Base-by-base conservation (phyloP, 30 jellyfish, hydroid and myxozoan species). In the Aurelia sp. region DNA sequence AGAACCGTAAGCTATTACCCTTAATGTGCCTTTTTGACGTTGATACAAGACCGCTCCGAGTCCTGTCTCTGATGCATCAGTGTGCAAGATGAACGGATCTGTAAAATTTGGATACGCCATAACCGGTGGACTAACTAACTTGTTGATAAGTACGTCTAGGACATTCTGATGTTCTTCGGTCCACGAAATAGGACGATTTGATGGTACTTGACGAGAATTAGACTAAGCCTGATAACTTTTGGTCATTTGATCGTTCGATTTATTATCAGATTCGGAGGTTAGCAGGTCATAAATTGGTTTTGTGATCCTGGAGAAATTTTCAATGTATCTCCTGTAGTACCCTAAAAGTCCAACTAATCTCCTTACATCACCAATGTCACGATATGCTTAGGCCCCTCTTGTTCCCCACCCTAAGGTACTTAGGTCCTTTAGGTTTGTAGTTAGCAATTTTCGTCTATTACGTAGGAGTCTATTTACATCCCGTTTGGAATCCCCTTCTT, bases 31-130 rank as follows among this genome's bases (percentile, higher is more conserved):
- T 27, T 27, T 27, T 24, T 78, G 86, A 20, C 51, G 51, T 44
- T 87, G 90, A 30, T 77, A 76, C 71, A 76, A 24, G 21, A 76
- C 82, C 10, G 88, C 86, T 10, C 96, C 91, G 11, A 87, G 86
- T 18, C 91, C 90, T 4, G 27, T 48, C 24, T 57, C 60, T 10
- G 89, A 69, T 8, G 87, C 96, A 76, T 87, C 86, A 8, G 91
- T 87, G 80, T 76, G 91, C 10, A 87, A 16, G 20, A 76, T 7
- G 55, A 38, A 87, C 21, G 86, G 88, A 11, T 44, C 59, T 10
- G 21, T 9, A 31, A 35, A 78, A 22, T 78, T 65, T 50, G 96
- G 96, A 69, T 63, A 87, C 4, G 91, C 96, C 78, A 87, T 30
- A 4, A 64, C 52, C 65, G 91, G 91, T 30, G 86, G 50, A 19